These are phyloP conservation scores for Gallinago media DNA, from an alignment of 2,113 vertebrate species.

Conservation along the genomic window DNA sequence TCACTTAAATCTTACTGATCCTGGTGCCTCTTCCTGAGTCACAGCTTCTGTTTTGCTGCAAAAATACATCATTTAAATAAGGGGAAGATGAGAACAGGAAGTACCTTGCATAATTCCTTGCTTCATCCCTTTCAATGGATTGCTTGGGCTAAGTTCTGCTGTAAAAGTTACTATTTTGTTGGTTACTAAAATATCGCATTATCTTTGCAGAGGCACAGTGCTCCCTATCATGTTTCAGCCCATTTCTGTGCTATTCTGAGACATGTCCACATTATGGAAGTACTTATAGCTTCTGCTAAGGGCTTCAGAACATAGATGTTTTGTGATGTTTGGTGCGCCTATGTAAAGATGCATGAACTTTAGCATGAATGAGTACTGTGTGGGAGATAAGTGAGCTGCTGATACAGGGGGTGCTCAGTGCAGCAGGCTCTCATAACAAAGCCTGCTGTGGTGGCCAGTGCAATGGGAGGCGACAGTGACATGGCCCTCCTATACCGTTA, in stretches of 20 bases:
- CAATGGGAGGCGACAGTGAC: not conserved
- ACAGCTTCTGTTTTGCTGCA: not conserved
- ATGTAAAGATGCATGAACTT: not conserved
- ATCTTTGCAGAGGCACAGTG: not conserved
- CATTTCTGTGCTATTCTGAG: not conserved
- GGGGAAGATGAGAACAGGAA: not conserved
- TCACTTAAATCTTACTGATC: not conserved
- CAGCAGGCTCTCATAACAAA: not conserved
- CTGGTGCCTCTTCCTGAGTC: not conserved
- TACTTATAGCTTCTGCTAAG: not conserved
- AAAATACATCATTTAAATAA: not conserved
- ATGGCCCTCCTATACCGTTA: accelerated
- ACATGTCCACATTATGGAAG: not conserved
- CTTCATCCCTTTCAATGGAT: not conserved
- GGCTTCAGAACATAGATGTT: not conserved
- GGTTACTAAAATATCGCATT: not conserved
- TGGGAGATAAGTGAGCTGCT: not conserved
- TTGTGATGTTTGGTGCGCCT: not conserved
- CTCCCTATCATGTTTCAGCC: not conserved
- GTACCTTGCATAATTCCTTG: not conserved
- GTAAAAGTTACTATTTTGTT: not conserved
- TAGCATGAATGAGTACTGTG: not conserved
- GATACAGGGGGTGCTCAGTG: not conserved
- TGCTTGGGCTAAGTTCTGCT: not conserved
- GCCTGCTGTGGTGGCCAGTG: not conserved